Base-by-base conservation (phyloP, 2,888 invertebrate genomes). In the Axea sp. region DNA sequence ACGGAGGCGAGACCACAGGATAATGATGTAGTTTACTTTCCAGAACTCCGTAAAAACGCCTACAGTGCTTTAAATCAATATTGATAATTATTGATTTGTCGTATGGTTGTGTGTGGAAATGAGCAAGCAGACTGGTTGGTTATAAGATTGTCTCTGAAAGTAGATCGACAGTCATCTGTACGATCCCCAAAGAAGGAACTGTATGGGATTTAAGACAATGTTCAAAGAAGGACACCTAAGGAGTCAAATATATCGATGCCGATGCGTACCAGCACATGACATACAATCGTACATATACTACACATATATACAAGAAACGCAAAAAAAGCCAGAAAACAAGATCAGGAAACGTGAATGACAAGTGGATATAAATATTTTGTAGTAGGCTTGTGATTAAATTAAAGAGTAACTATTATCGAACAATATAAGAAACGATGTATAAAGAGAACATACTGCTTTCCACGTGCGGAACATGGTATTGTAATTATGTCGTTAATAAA, bases 401-500 rank as follows among this genome's bases (percentile, higher is more conserved):
- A 77, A 80, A 78, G 51, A 69, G 31, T 74, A 79, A 80, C 78
- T 78, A 81, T 83, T 81, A 77, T 77, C 76, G 77, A 80, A 76
- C 71, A 78, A 77, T 81, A 73, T 77, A 79, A 79, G 76, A 73
- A 75, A 81, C 78, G 76, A 83, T 82, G 79, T 81, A 81, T 79
- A 82, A 83, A 84, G 76, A 81, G 77, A 79, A 80, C 78, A 71
- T 80, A 81, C 81, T 82, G 83, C 83, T 84, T 83, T 82, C 81
- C 83, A 83, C 79, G 80, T 80, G 81, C 79, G 80, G 80, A 84
- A 83, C 80, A 84, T 82, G 80, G 81, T 82, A 85, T 83, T 84
- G 83, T 85, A 84, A 84, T 84, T 84, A 84, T 84, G 81, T 82
- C 85, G 84, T 84, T 84, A 84, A 84, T 85, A 84, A 85, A 85